Conservation (phyloP, 1,140 invertebrate genomes). For the Dolichoris vasculosae region DNA sequence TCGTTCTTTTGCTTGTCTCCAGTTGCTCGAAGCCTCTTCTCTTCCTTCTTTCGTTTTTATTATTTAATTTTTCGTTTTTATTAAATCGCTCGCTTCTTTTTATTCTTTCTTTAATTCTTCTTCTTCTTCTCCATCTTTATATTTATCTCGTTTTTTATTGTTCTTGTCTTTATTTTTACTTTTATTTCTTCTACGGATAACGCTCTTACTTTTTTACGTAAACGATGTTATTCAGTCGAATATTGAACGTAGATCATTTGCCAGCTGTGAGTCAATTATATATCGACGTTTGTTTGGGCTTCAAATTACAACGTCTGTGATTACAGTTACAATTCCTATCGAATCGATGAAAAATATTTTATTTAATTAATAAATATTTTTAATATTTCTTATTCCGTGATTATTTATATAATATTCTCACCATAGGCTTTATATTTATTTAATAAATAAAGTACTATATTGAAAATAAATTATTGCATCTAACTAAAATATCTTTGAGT, state of each 20-base stretch:
- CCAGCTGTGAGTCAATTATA: neutral
- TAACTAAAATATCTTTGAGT: slow-evolving; percentile 4
- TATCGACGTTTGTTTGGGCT: neutral
- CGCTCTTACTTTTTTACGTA: neutral
- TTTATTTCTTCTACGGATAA: neutral
- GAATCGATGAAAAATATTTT: no score
- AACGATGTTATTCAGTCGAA: neutral
- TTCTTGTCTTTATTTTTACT: neutral
- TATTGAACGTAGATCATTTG: neutral
- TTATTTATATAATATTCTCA: neutral
- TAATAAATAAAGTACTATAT: neutral
- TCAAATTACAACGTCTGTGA: neutral
- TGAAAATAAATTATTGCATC: slow-evolving; percentile 24
- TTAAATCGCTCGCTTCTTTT: neutral
- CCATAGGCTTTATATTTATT: slow-evolving; percentile 4
- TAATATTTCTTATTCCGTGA: neutral
- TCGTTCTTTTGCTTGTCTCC: neutral
- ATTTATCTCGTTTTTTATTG: neutral
- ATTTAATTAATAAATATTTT: neutral
- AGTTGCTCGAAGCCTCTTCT: neutral
- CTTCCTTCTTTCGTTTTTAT: neutral
- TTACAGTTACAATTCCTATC: neutral
- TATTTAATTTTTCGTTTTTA: neutral
- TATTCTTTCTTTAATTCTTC: neutral
- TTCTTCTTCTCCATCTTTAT: neutral